Base-by-base conservation (phyloP, 92 coral and sea anemone genomes). In the Palythoa heliodiscus region DNA sequence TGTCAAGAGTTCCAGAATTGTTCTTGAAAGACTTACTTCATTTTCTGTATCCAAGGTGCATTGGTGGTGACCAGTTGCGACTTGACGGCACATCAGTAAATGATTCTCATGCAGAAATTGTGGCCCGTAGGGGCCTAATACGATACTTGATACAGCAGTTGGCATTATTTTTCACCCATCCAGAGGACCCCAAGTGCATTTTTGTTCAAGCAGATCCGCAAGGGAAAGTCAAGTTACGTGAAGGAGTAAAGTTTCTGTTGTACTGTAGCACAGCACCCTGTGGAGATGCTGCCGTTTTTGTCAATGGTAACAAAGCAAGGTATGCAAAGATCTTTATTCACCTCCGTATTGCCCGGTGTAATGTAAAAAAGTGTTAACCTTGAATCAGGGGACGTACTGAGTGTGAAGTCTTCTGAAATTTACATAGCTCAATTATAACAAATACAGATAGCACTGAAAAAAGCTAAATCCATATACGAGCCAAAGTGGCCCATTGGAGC, bases 211-310 rank as follows among this genome's bases (percentile, higher is more conserved):
- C 87, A 60, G 88, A 86, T 3, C 87, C 86, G 11, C 89, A 89
- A 11, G 90, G 87, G 60, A 93, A 91, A 81, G 76, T 91, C 47
- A 89, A 81, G 80, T 87, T 95, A 35, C 89, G 93, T 6, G 95
- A 93, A 22, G 95, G 92, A 29, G 66, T 91, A 22, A 87, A 92
- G 87, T 84, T 95, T 54, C 85, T 87, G 63, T 87, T 95, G 48
- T 95, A 95, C 70, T 82, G 92, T 82, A 95, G 98, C 71, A 90
- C 93, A 7, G 97, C 98, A 17, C 98, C 98, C 13, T 95, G 98
- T 88, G 98, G 98, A 13, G 98, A 95, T 78, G 98, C 98, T 5
- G 94, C 97, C 17, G 82, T 95, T 78, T 95, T 93, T 90, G 93
- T 91, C n/a, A 92, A 89, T 77, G 93, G 92, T 2, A 47, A 75